These are phyloP conservation scores for Antechinus flavipes DNA, from an alignment of 2,113 vertebrate species.

Conservation along the genomic window DNA sequence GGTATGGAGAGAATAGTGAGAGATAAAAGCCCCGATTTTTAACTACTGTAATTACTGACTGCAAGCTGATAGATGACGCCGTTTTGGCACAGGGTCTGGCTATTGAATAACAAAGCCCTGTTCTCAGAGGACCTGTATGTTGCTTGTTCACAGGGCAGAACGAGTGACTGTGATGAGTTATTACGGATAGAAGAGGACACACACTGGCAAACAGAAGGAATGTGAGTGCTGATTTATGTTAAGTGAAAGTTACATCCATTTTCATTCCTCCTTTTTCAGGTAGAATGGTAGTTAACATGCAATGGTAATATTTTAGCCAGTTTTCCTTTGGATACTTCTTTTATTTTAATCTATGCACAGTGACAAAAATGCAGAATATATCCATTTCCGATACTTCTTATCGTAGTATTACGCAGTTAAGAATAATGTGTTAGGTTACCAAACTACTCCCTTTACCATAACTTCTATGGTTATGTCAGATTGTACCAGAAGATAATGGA, in stretches of 20 bases:
- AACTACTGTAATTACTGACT: slow-evolving; percentile 47
- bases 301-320: neutral
- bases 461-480: neutral
- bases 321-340: neutral
- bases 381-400: neutral
- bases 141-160: slow-evolving; percentile 85
- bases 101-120: slow-evolving; percentile 40
- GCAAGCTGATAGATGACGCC: slow-evolving; percentile 54
- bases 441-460: neutral
- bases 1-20: neutral
- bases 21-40: slow-evolving; percentile 22
- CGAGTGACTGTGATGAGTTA: slow-evolving; percentile 91
- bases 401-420: neutral
- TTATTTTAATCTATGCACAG: neutral
- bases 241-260: neutral
- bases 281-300: neutral
- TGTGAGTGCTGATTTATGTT: slow-evolving; percentile 82
- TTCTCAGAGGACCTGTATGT: slow-evolving; percentile 49
- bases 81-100: slow-evolving; percentile 34
- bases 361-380: neutral
- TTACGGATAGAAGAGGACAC: slow-evolving; percentile 95
- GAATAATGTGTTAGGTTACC: neutral
- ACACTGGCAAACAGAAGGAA: slow-evolving; percentile 87
- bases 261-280: neutral
- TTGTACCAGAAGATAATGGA: neutral